Evolutionary conservation across 2,113 vertebrate genomes (phyloP), one percentile per base, ranked within the genome.

Genomic region (Tapirus terrestris): DNA sequence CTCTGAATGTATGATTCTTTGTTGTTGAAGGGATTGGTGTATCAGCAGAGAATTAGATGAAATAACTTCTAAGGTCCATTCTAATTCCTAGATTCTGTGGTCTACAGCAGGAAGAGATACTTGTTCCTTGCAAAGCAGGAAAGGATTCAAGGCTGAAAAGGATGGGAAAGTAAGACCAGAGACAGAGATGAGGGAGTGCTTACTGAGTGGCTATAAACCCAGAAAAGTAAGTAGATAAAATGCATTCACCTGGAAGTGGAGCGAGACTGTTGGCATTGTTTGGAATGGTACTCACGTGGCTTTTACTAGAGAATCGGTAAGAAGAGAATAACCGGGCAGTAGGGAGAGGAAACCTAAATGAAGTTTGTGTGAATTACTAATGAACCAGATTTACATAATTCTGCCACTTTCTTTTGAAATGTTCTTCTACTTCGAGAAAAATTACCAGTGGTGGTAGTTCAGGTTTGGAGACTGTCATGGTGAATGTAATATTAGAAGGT

Each of bases 121-220:
- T 45, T 82, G 21, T 80, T 84, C 23, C 48, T 67, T 91, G 14
- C 29, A 92, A 85, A 92, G 23, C 76, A 58, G 12, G 48, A 70
- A 96, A 51, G 67, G 58, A 80, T 82, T 87, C 60, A 94, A 82
- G 82, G 75, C 63, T 80, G 27, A 84, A 83, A 92, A 79, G 58
- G 29, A 31, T 33, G 6, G 60, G 13, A 93, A 72, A 16, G 29
- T 81, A 70, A 93, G 51, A 81, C 17, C 73, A 80, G 73, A 29
- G 56, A 45, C 21, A 65, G 39, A 76, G 36, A 11, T 43, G 65
- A 27, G 27, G 5, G 25, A 70, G 18, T 11, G 1, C 27, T 83
- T 89, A n/a, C 8, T 51, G 13, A 63, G 25, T 90, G 43, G 25
- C 85, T 76, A 2, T 60, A 39, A 76, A 76, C 5, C 76, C 61